phyloP scores from a whole-genome alignment of 2,113 vertebrate species.

The Lepidiolamprologus cunningtoni region DNA sequence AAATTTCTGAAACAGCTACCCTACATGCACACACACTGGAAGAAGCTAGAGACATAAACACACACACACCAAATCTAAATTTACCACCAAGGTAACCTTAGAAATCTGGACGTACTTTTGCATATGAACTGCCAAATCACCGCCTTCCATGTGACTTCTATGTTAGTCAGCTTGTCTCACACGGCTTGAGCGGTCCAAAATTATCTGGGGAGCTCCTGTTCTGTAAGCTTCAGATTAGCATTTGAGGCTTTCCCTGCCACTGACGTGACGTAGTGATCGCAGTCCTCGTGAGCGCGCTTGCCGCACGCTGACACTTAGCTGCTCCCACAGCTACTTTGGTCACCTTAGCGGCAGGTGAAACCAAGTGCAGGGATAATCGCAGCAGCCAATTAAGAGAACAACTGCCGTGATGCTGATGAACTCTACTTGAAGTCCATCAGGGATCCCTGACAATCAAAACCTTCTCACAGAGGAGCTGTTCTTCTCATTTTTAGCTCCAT shows the following conservation, averaged over 20 bases:
- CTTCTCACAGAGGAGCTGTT: background rate
- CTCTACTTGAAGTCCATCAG: background rate
- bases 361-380: background rate
- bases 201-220: constrained; percentile 29
- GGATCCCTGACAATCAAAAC: background rate
- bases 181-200: background rate
- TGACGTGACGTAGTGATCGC: constrained; percentile 10
- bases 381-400: background rate
- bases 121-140: background rate
- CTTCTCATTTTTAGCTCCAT: background rate
- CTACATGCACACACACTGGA: background rate
- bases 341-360: background rate
- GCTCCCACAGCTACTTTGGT: background rate
- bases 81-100: background rate
- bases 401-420: background rate
- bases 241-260: constrained; percentile 26
- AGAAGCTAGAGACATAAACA: background rate
- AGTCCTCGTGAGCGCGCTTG: background rate
- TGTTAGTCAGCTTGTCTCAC: constrained; percentile 5
- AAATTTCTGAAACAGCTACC: background rate
- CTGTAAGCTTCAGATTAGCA: constrained; percentile 21
- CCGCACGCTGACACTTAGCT: background rate
- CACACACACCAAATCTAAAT: background rate
- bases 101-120: background rate
- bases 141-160: background rate